Conservation (phyloP, 2,888 invertebrate species). For the Dolichomitus sp. region DNA sequence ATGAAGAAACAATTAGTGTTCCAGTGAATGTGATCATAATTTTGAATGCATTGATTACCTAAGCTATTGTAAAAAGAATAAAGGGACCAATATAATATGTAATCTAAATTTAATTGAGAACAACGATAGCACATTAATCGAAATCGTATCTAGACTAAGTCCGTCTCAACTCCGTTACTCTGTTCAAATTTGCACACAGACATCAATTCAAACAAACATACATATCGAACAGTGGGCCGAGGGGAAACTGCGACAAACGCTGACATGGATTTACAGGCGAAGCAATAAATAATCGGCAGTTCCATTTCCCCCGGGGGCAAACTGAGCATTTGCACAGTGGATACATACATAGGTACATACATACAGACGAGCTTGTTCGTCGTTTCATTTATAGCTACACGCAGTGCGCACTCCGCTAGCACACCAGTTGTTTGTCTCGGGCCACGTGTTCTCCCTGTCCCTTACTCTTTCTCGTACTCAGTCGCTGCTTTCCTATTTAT, state of each 20-base stretch:
- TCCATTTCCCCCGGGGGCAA: constrained; percentile 59
- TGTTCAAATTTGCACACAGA: constrained; percentile 38
- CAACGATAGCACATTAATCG: constrained; percentile 29
- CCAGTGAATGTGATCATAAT: neutral
- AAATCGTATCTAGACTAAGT: constrained; percentile 46
- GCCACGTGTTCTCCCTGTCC: constrained; percentile 17
- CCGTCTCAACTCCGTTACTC: constrained; percentile 34
- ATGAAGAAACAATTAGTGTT: neutral
- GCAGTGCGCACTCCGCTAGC: constrained; percentile 17
- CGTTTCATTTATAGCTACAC: constrained; percentile 25
- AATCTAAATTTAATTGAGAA: constrained; percentile 15
- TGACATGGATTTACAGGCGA: constrained; percentile 59
- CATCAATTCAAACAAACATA: constrained; percentile 30
- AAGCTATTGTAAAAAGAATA: neutral
- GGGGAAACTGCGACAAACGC: constrained; percentile 52
- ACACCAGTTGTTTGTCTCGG: constrained; percentile 56
- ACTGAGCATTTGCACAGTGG: constrained; percentile 51
- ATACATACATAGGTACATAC: constrained; percentile 17
- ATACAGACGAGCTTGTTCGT: constrained; percentile 25
- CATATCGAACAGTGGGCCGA: constrained; percentile 20
- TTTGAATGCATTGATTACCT: neutral
- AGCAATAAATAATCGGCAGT: constrained; percentile 65
- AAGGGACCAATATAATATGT: neutral
- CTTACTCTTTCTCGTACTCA: constrained; percentile 9
- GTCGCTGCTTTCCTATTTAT: constrained; percentile 55